Conservation (phyloP, 2,888 invertebrate species). For the Cryptophagus acutangulus region DNA sequence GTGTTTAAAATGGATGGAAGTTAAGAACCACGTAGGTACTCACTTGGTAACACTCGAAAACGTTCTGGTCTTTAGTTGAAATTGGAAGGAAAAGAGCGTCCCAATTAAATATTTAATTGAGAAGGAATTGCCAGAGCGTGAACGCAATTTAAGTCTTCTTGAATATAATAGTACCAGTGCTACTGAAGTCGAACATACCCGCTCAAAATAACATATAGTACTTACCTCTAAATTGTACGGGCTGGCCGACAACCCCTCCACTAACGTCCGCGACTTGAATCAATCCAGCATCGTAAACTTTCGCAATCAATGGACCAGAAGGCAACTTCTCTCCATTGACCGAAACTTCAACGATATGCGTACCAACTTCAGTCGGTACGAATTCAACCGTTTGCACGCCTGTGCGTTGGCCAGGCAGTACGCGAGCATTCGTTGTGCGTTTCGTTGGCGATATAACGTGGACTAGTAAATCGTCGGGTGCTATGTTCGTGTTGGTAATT, state of each 20-base stretch:
- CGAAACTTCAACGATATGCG: slow-evolving; percentile 83
- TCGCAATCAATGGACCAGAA: slow-evolving; percentile 85
- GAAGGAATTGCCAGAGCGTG: no score
- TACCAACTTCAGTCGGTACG: slow-evolving; percentile 89
- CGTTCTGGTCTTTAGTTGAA: no score
- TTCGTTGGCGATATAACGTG: slow-evolving; percentile 80
- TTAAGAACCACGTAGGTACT: no score
- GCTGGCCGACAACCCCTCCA: slow-evolving; percentile 90
- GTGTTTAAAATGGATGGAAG: no score
- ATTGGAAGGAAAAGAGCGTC: no score
- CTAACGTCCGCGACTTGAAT: slow-evolving; percentile 93
- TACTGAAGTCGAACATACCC: no score
- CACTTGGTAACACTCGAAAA: no score
- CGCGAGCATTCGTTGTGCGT: slow-evolving; percentile 73
- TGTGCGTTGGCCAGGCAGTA: slow-evolving; percentile 73
- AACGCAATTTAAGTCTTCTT: no score
- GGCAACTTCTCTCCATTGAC: slow-evolving; percentile 86
- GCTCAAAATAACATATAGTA: no score
- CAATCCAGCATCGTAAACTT: slow-evolving; percentile 90
- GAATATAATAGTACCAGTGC: no score
- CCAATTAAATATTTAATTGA: no score
- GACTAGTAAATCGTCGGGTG: slow-evolving; percentile 57
- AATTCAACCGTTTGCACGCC: slow-evolving; percentile 84
- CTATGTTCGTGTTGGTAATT: slow-evolving; percentile 59
- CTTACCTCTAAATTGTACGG: slow-evolving; percentile 92